Evolutionary conservation across 2,113 vertebrate species (phyloP), one percentile per base, ranked within the genome.

Genomic region (Acanthochromis polyacanthus): DNA sequence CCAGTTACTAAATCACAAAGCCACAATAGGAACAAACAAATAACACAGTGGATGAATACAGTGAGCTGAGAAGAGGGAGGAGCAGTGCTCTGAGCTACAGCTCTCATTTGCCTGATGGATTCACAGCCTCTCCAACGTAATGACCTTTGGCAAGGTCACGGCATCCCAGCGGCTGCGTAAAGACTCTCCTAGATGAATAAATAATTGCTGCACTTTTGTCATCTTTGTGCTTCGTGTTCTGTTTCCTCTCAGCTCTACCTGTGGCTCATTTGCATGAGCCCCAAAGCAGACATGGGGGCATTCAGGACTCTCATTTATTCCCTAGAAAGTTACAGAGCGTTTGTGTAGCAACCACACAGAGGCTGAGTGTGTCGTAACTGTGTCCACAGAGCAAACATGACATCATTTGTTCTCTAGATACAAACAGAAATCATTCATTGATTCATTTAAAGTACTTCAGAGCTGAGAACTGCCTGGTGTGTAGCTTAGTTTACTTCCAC

Each of bases 71-170:
- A 19, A 22, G 52, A 45, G 59, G 11, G 57, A 51, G 46, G 56
- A 61, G 66, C 16, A 8, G 30, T 10, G 14, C 40, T 5, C 61
- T 38, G 52, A 59, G 60, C 80, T 50, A 17, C 71, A 64, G 72
- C 25, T 25, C 64, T 61, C 25, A 25, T 75, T 43, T 71, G 48
- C 75, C 69, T 79, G 75, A 86, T 87, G 76, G 81, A 82, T 70
- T 65, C 67, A 55, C 62, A 55, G 69, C 64, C 57, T 52, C 76
- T 82, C 30, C 3, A 74, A 73, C 62, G 19, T 2, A 12, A 38
- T 78, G 89, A 91, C 91, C 89, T 93, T 81, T 84, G 72, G 67
- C 87, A 93, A 89, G 91, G 90, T 93, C 89, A 53, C 15, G 75
- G 74, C 71, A 59, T 75, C 16, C 75, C 75, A 46, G 73, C 68